These are phyloP conservation scores for Xenopus borealis DNA, from an alignment of 2,113 vertebrate genomes.

Conservation along the genomic window DNA sequence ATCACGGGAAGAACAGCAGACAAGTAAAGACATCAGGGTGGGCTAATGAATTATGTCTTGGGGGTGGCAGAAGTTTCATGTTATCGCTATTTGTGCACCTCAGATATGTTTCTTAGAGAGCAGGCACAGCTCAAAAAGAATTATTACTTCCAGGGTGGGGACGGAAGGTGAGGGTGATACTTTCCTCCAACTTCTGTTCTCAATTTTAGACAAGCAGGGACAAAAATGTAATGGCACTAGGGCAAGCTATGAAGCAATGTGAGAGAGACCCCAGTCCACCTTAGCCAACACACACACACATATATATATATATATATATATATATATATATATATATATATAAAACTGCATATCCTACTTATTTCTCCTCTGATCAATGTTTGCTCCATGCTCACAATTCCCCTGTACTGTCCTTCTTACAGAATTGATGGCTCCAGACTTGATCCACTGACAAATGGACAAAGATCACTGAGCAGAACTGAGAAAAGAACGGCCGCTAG, in stretches of 20 bases:
- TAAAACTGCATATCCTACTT: slow-evolving; percentile 13
- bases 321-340: no score
- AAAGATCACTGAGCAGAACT: no score
- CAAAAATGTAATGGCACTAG: slow-evolving; percentile 35
- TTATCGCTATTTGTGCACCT: no score
- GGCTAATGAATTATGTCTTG: no score
- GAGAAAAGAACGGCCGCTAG: no score
- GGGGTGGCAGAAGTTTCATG: no score
- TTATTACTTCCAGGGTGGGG: not conserved
- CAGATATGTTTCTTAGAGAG: no score
- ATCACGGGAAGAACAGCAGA: no score
- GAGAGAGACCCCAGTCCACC: slow-evolving; percentile 10
- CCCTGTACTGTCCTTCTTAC: not conserved
- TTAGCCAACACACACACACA: not conserved
- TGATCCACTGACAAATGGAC: not conserved
- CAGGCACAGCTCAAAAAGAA: no score
- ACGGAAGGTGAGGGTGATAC: not conserved
- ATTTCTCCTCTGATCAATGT: not conserved
- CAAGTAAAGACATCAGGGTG: no score
- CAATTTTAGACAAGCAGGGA: slow-evolving; percentile 15
- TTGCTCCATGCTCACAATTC: not conserved
- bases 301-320: no score
- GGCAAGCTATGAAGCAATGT: slow-evolving; percentile 32
- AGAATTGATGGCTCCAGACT: not conserved
- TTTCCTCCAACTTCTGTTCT: slow-evolving; percentile 1